Percentiles rank a stretch among this genome's conserved stretches.
Conservation (phyloP, 2,797 vertebrate genomes). For the Furcifer pardalis region DNA sequence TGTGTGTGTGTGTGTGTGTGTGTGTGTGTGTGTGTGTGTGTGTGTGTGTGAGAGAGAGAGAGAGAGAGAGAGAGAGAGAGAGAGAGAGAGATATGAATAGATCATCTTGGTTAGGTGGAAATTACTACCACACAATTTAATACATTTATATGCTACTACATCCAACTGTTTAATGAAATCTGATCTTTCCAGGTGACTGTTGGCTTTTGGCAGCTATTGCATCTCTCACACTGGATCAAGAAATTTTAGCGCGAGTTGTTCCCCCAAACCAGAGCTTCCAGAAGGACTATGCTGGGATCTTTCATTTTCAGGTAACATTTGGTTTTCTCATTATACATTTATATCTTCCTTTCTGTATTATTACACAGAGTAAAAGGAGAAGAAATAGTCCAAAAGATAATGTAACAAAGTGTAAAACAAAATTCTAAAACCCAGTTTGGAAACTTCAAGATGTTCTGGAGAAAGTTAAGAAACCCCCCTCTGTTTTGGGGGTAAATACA, state of each 20-base stretch:
- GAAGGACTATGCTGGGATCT: conserved; percentile 80
- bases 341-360: neutral
- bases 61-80: too few relatives aligned
- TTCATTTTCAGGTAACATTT: conserved; percentile 81
- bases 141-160: neutral
- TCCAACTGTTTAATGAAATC: neutral
- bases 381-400: neutral
- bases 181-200: conserved; percentile 77
- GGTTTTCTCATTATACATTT: neutral
- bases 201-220: conserved; percentile 86
- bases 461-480: too few relatives aligned
- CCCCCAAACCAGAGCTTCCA: conserved; percentile 78
- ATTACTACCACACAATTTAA: neutral
- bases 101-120: neutral
- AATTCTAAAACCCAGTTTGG: neutral
- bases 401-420: neutral
- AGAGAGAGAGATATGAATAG: too few relatives aligned
- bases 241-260: conserved; percentile 77
- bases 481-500: too few relatives aligned
- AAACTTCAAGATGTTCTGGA: neutral
- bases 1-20: too few relatives aligned
- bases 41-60: too few relatives aligned
- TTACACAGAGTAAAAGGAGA: neutral
- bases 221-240: conserved; percentile 80
- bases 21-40: too few relatives aligned